These are phyloP conservation scores for Psittacula echo DNA, from an alignment of 2,797 vertebrate genomes.

Conservation along the genomic window DNA sequence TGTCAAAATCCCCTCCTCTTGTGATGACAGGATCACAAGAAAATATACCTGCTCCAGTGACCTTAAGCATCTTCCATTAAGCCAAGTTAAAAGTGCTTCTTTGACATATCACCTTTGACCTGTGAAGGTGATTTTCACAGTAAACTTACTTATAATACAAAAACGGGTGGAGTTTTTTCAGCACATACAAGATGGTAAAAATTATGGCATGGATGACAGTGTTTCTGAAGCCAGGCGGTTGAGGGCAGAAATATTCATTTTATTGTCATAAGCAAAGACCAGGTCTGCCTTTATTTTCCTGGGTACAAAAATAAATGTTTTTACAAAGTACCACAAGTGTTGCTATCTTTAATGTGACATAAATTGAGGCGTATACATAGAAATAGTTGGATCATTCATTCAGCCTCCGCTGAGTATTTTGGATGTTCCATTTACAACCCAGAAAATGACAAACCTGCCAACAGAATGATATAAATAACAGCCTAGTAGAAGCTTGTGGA, in stretches of 20 bases:
- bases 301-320: not conserved
- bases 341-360: not conserved
- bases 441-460: not conserved
- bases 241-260: not conserved
- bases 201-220: not conserved
- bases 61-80: not conserved
- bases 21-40: not conserved
- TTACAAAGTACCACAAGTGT: not conserved
- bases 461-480: slow-evolving; percentile 11
- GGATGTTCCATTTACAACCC: not conserved
- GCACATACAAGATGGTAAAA: not conserved
- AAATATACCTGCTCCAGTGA: not conserved
- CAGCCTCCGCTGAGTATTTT: not conserved
- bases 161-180: not conserved
- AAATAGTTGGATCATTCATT: not conserved
- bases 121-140: not conserved
- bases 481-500: not conserved
- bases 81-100: not conserved
- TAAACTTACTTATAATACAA: not conserved
- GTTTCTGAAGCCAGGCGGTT: not conserved
- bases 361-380: not conserved
- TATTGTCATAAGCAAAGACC: not conserved
- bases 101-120: not conserved
- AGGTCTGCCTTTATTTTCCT: not conserved
- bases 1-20: not conserved